Conservation (phyloP, 2,888 invertebrate species). For the Brassicogethes aeneus region DNA sequence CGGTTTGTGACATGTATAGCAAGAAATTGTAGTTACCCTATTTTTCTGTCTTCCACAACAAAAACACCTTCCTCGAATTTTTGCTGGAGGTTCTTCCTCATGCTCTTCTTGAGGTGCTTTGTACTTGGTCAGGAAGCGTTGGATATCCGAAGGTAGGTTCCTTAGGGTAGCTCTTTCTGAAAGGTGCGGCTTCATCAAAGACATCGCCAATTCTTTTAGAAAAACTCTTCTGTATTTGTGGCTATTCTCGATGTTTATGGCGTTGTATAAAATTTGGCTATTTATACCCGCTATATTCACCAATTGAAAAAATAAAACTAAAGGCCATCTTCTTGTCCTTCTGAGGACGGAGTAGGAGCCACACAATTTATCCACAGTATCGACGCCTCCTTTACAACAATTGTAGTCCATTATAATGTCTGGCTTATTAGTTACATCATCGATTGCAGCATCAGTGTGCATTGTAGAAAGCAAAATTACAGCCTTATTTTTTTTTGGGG, state of each 20-base stretch:
- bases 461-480: slow-evolving; percentile 16
- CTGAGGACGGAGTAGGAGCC: no score
- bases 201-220: slow-evolving; percentile 8
- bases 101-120: slow-evolving; percentile 7
- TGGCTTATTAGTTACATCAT: slow-evolving; percentile 18
- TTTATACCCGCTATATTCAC: no score
- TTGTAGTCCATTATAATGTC: no score
- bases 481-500: slow-evolving; percentile 17
- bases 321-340: no score
- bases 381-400: no score
- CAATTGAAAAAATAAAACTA: no score
- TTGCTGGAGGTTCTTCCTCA: slow-evolving; percentile 10
- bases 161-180: slow-evolving; percentile 10
- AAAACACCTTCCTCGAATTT: slow-evolving; percentile 13
- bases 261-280: no score
- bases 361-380: no score
- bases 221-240: slow-evolving; percentile 13
- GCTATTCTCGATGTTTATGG: slow-evolving; percentile 1
- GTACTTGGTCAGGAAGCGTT: slow-evolving; percentile 12
- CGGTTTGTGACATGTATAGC: slow-evolving; percentile 10
- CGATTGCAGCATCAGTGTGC: slow-evolving; percentile 14
- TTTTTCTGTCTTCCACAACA: slow-evolving; percentile 13
- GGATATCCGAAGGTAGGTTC: slow-evolving; percentile 9
- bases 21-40: slow-evolving; percentile 12
- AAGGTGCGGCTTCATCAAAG: slow-evolving; percentile 14